Base-by-base conservation (phyloP, 2,888 invertebrate species). In the Plagodis pulveraria region DNA sequence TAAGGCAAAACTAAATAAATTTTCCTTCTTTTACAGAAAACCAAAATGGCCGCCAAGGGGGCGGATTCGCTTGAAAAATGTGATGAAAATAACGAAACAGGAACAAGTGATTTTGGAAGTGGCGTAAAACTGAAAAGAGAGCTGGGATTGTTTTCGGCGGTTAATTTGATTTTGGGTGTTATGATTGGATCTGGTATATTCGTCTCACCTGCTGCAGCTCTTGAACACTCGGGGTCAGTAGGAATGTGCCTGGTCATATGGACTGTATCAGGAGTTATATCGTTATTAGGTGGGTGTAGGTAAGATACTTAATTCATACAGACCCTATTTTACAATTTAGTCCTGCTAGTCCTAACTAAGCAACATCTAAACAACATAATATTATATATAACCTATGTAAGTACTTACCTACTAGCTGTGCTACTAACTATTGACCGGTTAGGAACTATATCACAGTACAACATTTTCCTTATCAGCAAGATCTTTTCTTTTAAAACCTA, bases 181-280 rank as follows among this genome's bases (percentile, higher is more conserved):
- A 97, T 97, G 97, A 97, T 98, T 67, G 98, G 97, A 45, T 97
- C 97, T 7, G 98, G 98, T 53, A 97, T 98, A 63, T 98, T 98
- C 78, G 95, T 98, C 6, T 96, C 97, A 0, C 97, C 98, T 1
- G 94, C 96, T 5, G 95, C 95, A 6, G 97, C 97, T 0, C 87
- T 97, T 38, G 87, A 94, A 70, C 93, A 95, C 70, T 95, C 97
- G 0, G 97, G 97, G 41, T 97, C 97, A 6, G 95, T 97, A 2
- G 97, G 95, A 4, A 90, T 96, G 74, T 96, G 96, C 71, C 87
- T 98, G 6, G 87, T 97, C 34, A 93, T 97, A 52, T 98, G 98
- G 98, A 90, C 94, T 1, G 83, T 95, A 8, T 97, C 97, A 69
- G 98, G 98, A 53, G 72, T 96, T 5, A 94, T 98, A 62, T 97